These are phyloP conservation scores for Grus americana DNA, from an alignment of 2,113 vertebrate genomes.

Conservation along the genomic window DNA sequence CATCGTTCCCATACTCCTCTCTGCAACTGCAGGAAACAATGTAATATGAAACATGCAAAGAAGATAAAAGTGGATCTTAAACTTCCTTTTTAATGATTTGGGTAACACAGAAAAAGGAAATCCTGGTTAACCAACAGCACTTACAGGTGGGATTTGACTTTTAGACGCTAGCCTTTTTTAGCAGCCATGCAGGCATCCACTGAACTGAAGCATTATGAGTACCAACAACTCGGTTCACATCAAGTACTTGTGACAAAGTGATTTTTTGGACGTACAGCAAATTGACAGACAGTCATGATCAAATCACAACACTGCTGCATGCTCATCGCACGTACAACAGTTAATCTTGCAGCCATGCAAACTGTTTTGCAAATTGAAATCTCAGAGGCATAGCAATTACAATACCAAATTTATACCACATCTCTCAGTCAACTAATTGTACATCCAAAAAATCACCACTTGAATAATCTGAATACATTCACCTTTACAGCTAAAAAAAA, in stretches of 20 bases:
- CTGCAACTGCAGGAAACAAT: neutral
- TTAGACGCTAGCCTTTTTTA: neutral
- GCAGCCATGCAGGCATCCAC: neutral
- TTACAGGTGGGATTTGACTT: neutral
- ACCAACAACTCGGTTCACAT: neutral
- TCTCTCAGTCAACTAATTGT: conserved; percentile 61
- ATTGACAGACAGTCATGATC: neutral
- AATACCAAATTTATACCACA: conserved; percentile 57
- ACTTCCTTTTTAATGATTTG: neutral
- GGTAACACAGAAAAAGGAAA: neutral
- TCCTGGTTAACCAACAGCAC: neutral
- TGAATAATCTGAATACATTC: conserved; percentile 66
- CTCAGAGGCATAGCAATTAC: conserved; percentile 61
- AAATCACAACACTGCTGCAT: neutral
- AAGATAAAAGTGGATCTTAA: neutral
- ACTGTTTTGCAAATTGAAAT: conserved; percentile 52
- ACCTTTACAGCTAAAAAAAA: conserved; percentile 52
- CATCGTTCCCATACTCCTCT: neutral
- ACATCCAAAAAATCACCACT: conserved; percentile 65
- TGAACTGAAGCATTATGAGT: neutral
- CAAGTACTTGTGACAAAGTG: neutral
- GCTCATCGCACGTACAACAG: neutral
- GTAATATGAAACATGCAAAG: neutral
- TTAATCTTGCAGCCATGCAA: conserved; percentile 42
- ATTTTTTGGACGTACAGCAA: neutral